Evolutionary conservation across 2,113 vertebrate species (phyloP).

Genomic region (Chelonoidis abingdonii): DNA sequence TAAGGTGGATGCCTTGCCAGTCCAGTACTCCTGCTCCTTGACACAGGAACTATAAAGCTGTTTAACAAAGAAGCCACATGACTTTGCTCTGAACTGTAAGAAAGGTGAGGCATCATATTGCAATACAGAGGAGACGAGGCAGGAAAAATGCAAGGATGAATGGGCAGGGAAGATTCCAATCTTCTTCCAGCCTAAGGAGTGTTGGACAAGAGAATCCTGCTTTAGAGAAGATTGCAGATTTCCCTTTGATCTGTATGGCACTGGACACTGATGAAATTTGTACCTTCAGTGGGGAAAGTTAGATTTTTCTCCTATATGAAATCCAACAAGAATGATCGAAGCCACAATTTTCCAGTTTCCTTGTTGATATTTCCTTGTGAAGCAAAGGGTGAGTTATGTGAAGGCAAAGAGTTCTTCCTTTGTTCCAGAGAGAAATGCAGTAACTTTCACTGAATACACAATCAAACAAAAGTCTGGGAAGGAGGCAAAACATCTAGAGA

Average conservation of each 20-base stretch:
- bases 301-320: not conserved
- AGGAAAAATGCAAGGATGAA: not conserved
- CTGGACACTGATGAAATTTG: not conserved
- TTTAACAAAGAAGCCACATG: not conserved
- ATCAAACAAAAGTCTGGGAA: not conserved
- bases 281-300: not conserved
- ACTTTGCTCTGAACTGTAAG: not conserved
- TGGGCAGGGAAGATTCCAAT: not conserved
- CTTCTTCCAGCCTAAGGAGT: not conserved
- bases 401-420: slow-evolving; percentile 58
- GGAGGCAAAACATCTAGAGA: not conserved
- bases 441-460: slow-evolving; percentile 48
- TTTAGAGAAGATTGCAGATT: not conserved
- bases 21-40: not conserved
- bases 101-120: not conserved
- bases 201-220: not conserved
- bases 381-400: slow-evolving; percentile 52
- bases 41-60: accelerated
- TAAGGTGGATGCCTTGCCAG: not conserved
- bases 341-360: slow-evolving; percentile 31
- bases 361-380: slow-evolving; percentile 21
- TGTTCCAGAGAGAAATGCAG: slow-evolving; percentile 47
- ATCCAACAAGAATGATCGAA: not conserved
- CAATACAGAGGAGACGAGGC: not conserved
- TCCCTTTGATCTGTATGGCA: not conserved